A percentile compares a stretch with the other conserved stretches of the same genome.
Evolutionary conservation across 2,113 vertebrate species (phyloP).

Genomic region (Lepus americanus): DNA sequence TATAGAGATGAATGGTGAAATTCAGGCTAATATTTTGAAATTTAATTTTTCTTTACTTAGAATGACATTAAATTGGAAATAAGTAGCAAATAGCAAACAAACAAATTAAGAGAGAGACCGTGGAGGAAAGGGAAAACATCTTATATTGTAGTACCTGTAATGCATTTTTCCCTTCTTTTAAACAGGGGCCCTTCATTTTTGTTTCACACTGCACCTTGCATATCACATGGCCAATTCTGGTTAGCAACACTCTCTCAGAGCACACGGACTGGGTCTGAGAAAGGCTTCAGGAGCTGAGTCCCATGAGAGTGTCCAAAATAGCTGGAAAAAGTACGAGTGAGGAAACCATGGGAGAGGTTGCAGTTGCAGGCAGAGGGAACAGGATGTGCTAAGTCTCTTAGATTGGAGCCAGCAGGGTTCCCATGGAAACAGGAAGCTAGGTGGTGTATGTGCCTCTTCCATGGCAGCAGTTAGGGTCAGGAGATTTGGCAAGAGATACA

Average conservation of each 20-base stretch:
- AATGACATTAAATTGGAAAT: neutral
- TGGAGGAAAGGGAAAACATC: neutral
- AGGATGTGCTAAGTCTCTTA: neutral
- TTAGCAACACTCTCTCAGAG: neutral
- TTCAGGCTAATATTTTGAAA: too few relatives aligned
- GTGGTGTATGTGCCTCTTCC: neutral
- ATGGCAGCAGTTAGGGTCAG: neutral
- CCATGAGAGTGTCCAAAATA: neutral
- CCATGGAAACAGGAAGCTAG: neutral
- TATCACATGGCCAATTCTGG: neutral
- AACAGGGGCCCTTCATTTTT: neutral
- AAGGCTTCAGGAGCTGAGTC: neutral
- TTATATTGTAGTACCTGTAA: neutral
- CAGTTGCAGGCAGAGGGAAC: neutral
- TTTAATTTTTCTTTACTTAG: too few relatives aligned
- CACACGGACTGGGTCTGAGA: neutral
- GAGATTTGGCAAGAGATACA: neutral
- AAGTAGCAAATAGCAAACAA: slow-evolving; percentile 9
- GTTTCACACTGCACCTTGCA: neutral
- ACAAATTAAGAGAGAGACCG: neutral
- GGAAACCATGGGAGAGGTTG: neutral
- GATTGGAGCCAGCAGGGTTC: neutral
- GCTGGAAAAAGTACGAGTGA: neutral
- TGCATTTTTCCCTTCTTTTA: neutral
- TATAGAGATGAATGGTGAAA: neutral